phyloP scores from a whole-genome alignment of 2,888 invertebrate species.

The Ceratothoa steindachneri region DNA sequence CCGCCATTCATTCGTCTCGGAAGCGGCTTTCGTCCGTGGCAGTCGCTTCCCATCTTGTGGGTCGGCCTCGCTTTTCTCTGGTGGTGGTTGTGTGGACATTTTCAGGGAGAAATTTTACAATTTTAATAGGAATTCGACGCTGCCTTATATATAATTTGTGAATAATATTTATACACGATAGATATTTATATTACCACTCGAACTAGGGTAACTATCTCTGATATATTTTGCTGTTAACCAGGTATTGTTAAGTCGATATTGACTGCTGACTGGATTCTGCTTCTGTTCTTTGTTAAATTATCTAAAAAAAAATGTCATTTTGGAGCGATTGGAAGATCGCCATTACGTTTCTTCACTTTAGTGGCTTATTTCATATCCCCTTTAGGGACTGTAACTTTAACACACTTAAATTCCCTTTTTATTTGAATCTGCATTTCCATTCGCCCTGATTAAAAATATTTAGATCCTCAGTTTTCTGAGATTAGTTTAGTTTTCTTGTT shows the following conservation, averaged over 20 bases:
- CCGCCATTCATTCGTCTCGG: neutral
- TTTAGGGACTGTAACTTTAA: slow-evolving; percentile 23
- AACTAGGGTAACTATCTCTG: neutral
- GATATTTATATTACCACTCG: neutral
- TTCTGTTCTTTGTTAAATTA: too few relatives aligned
- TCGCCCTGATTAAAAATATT: too few relatives aligned
- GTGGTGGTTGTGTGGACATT: slow-evolving; percentile 22
- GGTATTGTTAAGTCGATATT: too few relatives aligned
- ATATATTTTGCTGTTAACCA: too few relatives aligned
- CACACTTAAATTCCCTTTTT: neutral
- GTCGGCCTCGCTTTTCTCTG: slow-evolving; percentile 14
- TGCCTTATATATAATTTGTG: neutral
- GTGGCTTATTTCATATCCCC: slow-evolving; percentile 36
- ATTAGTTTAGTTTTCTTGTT: too few relatives aligned
- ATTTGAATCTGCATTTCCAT: neutral
- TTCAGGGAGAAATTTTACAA: neutral
- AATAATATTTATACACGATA: neutral
- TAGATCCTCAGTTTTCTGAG: too few relatives aligned
- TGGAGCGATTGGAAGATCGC: slow-evolving; percentile 24
- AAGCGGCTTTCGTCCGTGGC: neutral
- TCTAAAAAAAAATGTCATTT: slow-evolving; percentile 34
- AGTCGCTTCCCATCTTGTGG: slow-evolving; percentile 3
- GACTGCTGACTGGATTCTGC: too few relatives aligned
- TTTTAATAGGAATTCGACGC: neutral
- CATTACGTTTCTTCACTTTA: slow-evolving; percentile 21